A percentile compares a stretch with the other conserved stretches of the same genome.
phyloP scores from a whole-genome alignment of 1,140 invertebrate genomes.

The Drosophila orena region DNA sequence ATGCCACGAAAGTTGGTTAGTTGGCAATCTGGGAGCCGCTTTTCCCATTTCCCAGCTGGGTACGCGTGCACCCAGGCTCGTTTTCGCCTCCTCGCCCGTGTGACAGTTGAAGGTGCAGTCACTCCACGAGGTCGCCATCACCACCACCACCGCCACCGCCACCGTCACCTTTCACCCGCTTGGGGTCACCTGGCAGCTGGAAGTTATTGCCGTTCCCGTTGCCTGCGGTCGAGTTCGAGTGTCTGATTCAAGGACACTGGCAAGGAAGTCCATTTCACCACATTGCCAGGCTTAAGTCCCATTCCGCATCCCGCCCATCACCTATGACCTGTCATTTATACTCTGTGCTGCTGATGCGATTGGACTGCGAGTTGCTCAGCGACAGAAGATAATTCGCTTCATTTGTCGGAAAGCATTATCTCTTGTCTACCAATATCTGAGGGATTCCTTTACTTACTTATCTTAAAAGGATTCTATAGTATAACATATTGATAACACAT shows the following conservation, averaged over 20 bases:
- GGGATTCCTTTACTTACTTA: no score
- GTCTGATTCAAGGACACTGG: constrained; percentile 47
- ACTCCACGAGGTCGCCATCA: constrained; percentile 42
- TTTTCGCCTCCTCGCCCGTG: constrained; percentile 8
- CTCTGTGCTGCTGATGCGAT: constrained; percentile 14
- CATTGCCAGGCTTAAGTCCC: constrained; percentile 43
- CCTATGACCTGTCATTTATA: constrained; percentile 44
- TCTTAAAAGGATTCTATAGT: no score
- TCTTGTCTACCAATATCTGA: no score
- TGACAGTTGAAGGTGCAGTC: constrained; percentile 64
- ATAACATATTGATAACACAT: no score
- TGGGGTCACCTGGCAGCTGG: constrained; percentile 1
- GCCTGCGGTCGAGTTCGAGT: constrained; percentile 40
- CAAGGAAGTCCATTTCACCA: constrained; percentile 32
- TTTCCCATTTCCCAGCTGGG: constrained; percentile 37
- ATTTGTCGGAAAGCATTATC: neutral
- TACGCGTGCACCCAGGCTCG: constrained; percentile 51
- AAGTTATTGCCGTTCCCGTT: constrained; percentile 29
- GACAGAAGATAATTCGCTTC: neutral
- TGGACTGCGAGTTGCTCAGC: constrained; percentile 18
- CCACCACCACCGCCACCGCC: constrained; percentile 13
- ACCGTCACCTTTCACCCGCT: neutral
- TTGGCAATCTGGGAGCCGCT: constrained; percentile 55
- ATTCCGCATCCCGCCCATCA: constrained; percentile 25
- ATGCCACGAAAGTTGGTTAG: constrained; percentile 38